phyloP scores from a whole-genome alignment of 2,888 invertebrate genomes.

The Eupithecia abbreviata region DNA sequence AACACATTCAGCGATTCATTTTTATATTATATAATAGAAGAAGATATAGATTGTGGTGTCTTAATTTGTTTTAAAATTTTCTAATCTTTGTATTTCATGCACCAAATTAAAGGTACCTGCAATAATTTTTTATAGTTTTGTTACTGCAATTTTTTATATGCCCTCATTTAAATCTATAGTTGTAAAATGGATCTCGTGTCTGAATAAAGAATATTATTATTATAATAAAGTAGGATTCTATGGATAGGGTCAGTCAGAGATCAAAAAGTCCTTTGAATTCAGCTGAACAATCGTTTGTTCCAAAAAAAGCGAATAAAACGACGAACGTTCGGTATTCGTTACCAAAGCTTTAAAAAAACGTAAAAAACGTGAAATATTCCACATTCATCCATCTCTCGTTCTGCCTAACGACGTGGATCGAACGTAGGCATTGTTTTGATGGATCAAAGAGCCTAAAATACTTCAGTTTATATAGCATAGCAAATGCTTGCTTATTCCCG shows the following conservation, averaged over 20 bases:
- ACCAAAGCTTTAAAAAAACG: background rate
- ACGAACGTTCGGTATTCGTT: background rate
- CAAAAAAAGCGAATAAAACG: background rate
- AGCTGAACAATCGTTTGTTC: background rate
- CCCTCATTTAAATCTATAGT: too few species aligned
- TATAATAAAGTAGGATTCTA: background rate
- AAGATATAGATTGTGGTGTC: too few species aligned
- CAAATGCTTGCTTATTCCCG: background rate
- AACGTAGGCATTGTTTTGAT: conserved; percentile 12
- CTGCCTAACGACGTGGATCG: conserved; percentile 1
- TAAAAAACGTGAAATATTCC: background rate
- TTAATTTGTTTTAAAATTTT: too few species aligned
- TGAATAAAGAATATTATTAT: too few species aligned
- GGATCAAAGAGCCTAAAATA: background rate
- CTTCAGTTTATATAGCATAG: background rate
- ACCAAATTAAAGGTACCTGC: too few species aligned
- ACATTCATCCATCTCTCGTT: conserved; percentile 2
- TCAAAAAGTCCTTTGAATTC: background rate
- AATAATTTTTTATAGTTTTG: too few species aligned
- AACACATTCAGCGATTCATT: too few species aligned
- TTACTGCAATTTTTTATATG: too few species aligned
- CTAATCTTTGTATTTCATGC: too few species aligned
- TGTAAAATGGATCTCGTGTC: too few species aligned
- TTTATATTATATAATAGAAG: too few species aligned
- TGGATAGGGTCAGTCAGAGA: background rate